Percentiles rank a stretch among this genome's conserved stretches.
Conservation (phyloP, 2,888 invertebrate genomes). For the Geotrupes spiniger region DNA sequence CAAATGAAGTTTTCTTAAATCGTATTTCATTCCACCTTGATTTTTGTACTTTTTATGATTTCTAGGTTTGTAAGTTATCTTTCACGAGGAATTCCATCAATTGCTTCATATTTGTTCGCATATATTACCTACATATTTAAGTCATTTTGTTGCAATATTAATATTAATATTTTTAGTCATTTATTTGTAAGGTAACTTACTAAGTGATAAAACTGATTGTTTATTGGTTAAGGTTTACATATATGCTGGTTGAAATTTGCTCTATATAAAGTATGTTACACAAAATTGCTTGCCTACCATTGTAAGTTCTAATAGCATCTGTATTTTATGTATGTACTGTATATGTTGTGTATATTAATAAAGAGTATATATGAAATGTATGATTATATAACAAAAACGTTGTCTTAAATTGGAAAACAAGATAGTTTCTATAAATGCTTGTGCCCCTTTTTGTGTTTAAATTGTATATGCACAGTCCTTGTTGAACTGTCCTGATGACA, state of each 20-base stretch:
- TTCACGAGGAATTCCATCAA: no score
- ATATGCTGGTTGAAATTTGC: constrained; percentile 4
- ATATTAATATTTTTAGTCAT: constrained; percentile 5
- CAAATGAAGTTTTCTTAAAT: no score
- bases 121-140: constrained; percentile 3
- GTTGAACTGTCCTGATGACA: no score
- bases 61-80: no score
- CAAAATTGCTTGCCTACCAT: constrained; percentile 9
- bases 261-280: constrained; percentile 8
- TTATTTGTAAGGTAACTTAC: constrained; percentile 5
- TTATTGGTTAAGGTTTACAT: constrained; percentile 11
- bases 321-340: constrained; percentile 14
- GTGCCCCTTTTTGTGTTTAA: no score
- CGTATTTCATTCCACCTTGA: no score
- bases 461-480: no score
- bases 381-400: neutral
- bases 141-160: constrained; percentile 19
- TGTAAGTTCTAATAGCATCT: neutral
- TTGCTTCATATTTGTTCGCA: no score
- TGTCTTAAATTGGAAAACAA: constrained; percentile 1
- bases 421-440: neutral
- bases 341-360: constrained; percentile 20
- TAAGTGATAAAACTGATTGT: constrained; percentile 5
- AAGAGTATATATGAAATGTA: constrained; percentile 5
- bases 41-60: no score